A percentile compares a stretch with the other conserved stretches of the same genome.
phyloP scores from a whole-genome alignment of 53 echinoderm and acorn worm species.

The Glandiceps talaboti region DNA sequence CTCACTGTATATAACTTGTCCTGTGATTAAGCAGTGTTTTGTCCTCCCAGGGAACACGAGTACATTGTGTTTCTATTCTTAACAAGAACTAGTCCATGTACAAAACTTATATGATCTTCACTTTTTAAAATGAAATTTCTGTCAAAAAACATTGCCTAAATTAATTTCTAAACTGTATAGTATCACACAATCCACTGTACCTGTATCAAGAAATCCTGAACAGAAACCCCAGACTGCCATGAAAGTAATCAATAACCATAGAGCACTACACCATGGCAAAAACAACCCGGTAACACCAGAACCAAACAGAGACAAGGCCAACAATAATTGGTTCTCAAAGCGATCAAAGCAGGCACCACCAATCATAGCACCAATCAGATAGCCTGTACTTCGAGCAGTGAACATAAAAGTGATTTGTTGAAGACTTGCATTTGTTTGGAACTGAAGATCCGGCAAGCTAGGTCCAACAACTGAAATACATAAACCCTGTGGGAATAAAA shows the following conservation, averaged over 20 bases:
- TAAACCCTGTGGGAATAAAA: slow-evolving; percentile 46
- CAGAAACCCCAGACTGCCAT: not conserved
- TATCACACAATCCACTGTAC: too few relatives aligned
- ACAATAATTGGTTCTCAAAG: slow-evolving; percentile 43
- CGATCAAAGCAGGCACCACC: slow-evolving; percentile 49
- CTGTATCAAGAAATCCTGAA: not conserved
- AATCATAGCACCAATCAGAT: slow-evolving; percentile 46
- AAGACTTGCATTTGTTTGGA: slow-evolving; percentile 24
- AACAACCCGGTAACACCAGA: slow-evolving; percentile 29
- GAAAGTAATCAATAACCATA: not conserved
- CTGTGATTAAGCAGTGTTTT: too few relatives aligned
- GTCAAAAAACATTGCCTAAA: too few relatives aligned
- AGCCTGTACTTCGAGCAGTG: slow-evolving; percentile 62
- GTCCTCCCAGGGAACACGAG: too few relatives aligned
- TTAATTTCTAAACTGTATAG: too few relatives aligned
- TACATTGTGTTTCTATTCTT: too few relatives aligned
- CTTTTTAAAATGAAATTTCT: too few relatives aligned
- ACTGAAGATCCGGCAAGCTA: slow-evolving; percentile 35
- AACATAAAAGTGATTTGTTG: slow-evolving; percentile 54
- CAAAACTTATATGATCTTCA: too few relatives aligned
- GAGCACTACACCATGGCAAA: not conserved
- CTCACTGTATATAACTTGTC: too few relatives aligned
- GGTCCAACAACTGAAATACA: slow-evolving; percentile 71
- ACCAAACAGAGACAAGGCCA: slow-evolving; percentile 25
- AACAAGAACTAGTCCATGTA: too few relatives aligned